Base-by-base conservation (phyloP, 2,888 invertebrate genomes). In the Unio pictorum region DNA sequence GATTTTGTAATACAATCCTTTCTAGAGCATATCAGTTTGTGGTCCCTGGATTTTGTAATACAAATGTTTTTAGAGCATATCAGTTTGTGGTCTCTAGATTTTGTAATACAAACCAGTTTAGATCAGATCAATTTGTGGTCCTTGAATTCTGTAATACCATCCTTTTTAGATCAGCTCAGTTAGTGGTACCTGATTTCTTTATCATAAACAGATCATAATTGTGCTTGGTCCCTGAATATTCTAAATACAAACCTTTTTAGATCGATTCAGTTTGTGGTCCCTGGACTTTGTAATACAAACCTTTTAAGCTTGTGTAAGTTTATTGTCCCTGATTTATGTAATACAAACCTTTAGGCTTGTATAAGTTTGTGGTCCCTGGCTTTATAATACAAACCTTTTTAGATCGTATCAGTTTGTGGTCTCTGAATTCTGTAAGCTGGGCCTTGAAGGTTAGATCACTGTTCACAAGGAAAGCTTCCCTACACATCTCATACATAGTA, bases 291-390 rank as follows among this genome's bases (percentile, higher is more conserved):
- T 67, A 58, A 23, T 34, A 57, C 59, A 28, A 69, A 89, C 90
- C 84, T 96, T 93, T 86, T 94, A 95, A 69, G 93, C 6, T 34
- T 5, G 1, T 34, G 7, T 34, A 7, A 34, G 7, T 34, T 8
- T 34, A 8, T n/a, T 11, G 64, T 54, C 0, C 26, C 45, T 54
- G 30, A 54, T n/a, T 26, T 26, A 11, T 15, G n/a, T 67, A 58
- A 30, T 30, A 57, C 59, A 28, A 69, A 89, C 90, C 84, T 96
- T 93, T 94, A 95, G 69, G 93, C 93, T 89, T 94, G 94, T 6
- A 98, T 93, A 81, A 99, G 92, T 89, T 97, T 96, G 90, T 99
- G 99, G 91, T 99, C 98, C 65, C 95, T 91, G 90, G 98, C 99
- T 91, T 99, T 23, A 23, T 23, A 23, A 34, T 34, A 57, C 59